These are phyloP conservation scores for Ooceraea biroi DNA, from an alignment of 1,140 invertebrate genomes.

Conservation along the genomic window DNA sequence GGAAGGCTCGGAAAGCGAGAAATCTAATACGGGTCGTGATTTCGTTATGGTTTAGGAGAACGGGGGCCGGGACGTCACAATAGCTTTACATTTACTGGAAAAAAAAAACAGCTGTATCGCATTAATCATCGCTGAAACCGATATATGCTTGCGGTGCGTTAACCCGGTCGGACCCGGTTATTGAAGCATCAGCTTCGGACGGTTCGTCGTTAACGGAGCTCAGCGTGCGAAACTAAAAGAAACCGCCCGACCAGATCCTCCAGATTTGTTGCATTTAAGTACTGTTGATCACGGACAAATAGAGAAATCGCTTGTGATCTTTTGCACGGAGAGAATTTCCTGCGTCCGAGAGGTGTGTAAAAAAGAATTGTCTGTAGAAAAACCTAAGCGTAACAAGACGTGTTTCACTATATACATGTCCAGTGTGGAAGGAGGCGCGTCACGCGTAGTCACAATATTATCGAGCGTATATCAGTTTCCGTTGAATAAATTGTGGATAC, in stretches of 20 bases:
- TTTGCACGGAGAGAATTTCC: conserved; percentile 1
- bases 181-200: neutral
- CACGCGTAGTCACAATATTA: conserved; percentile 20
- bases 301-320: conserved; percentile 30
- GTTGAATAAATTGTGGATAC: conserved; percentile 55
- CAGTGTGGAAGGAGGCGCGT: conserved; percentile 15
- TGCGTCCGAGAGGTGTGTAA: conserved; percentile 24
- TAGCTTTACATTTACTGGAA: conserved; percentile 59
- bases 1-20: conserved; percentile 86
- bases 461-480: conserved; percentile 36
- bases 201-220: neutral
- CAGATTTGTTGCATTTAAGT: conserved; percentile 50
- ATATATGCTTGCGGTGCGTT: conserved; percentile 38
- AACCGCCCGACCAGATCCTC: conserved; percentile 13
- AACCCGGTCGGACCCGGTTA: neutral
- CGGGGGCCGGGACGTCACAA: conserved; percentile 21
- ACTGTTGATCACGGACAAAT: conserved; percentile 9
- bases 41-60: conserved; percentile 89
- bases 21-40: conserved; percentile 92
- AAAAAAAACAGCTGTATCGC: conserved; percentile 43
- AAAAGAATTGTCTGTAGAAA: conserved; percentile 35
- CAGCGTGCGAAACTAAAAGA: neutral
- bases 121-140: conserved; percentile 61
- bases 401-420: conserved; percentile 42
- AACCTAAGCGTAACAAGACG: conserved; percentile 28